Conservation (phyloP, 2,888 invertebrate species). For the Lamellibrachia satsuma region DNA sequence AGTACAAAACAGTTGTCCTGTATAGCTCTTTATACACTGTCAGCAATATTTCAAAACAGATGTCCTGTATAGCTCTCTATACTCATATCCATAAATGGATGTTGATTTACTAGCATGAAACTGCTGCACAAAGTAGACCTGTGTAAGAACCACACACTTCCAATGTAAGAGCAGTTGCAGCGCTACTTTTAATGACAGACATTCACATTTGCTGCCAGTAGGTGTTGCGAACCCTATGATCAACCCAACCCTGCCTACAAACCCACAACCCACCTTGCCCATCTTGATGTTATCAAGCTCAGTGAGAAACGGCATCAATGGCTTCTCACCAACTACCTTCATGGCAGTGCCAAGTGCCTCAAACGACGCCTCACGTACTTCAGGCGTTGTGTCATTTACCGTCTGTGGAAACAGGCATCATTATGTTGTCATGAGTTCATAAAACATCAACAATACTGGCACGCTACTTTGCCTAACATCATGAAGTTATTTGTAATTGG, state of each 20-base stretch:
- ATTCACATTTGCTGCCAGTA: neutral
- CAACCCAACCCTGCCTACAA: too few relatives aligned
- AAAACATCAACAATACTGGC: neutral
- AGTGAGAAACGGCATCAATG: constrained; percentile 82
- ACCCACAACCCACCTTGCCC: constrained; percentile 68
- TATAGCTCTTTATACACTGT: too few relatives aligned
- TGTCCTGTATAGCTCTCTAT: too few relatives aligned
- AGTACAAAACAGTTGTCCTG: too few relatives aligned
- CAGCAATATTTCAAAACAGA: too few relatives aligned
- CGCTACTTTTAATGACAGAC: neutral
- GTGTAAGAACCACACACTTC: neutral
- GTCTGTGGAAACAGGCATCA: constrained; percentile 33
- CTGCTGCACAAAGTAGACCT: too few relatives aligned
- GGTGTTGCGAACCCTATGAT: too few relatives aligned
- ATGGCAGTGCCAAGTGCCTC: constrained; percentile 93
- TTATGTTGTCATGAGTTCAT: neutral
- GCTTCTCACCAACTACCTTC: constrained; percentile 92
- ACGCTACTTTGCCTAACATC: too few relatives aligned
- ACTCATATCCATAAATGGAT: too few relatives aligned
- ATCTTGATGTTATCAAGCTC: constrained; percentile 92
- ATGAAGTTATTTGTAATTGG: too few relatives aligned
- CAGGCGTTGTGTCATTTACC: constrained; percentile 76
- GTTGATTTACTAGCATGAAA: too few relatives aligned
- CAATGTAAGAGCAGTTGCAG: neutral
- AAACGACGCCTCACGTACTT: constrained; percentile 90